Evolutionary conservation across 2,888 invertebrate genomes (phyloP).

Genomic region (Agrochola lota): DNA sequence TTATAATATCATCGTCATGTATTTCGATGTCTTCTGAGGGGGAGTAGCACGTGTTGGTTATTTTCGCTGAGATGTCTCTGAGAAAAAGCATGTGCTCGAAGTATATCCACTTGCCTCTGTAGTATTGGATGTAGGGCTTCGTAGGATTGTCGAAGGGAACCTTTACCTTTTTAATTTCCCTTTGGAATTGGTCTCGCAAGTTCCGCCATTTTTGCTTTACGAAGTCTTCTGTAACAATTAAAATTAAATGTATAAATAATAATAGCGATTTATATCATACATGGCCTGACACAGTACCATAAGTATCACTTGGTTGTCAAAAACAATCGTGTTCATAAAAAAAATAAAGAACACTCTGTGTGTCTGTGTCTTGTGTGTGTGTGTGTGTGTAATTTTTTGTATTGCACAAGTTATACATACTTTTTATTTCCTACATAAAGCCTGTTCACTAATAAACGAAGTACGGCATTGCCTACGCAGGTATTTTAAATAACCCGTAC

Average conservation of each 20-base stretch:
- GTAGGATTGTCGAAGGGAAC: conserved; percentile 47
- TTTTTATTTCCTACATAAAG: not conserved
- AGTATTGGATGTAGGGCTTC: conserved; percentile 58
- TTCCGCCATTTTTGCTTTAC: conserved; percentile 70
- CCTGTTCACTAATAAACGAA: not conserved
- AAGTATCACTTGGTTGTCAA: not conserved
- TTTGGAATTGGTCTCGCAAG: conserved; percentile 68
- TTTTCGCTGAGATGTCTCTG: conserved; percentile 40
- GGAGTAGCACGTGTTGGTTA: conserved; percentile 11
- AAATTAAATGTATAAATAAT: not conserved
- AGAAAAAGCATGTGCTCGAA: conserved; percentile 67
- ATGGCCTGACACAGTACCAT: too few relatives aligned
- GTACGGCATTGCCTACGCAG: not conserved
- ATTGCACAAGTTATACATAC: not conserved
- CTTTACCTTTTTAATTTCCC: conserved; percentile 59
- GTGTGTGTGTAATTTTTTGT: not conserved
- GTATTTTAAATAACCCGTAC: not conserved
- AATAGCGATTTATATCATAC: not conserved
- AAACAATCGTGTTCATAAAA: not conserved
- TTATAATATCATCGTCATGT: conserved; percentile 40
- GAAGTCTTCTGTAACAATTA: conserved; percentile 62
- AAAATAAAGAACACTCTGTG: not conserved
- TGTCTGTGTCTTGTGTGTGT: not conserved
- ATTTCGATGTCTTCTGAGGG: conserved; percentile 31
- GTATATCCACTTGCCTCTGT: conserved; percentile 68